Percentiles rank a stretch among this genome's conserved stretches.
Evolutionary conservation across 2,888 invertebrate species (phyloP).

Genomic region (Pardosa pseudoannulata): DNA sequence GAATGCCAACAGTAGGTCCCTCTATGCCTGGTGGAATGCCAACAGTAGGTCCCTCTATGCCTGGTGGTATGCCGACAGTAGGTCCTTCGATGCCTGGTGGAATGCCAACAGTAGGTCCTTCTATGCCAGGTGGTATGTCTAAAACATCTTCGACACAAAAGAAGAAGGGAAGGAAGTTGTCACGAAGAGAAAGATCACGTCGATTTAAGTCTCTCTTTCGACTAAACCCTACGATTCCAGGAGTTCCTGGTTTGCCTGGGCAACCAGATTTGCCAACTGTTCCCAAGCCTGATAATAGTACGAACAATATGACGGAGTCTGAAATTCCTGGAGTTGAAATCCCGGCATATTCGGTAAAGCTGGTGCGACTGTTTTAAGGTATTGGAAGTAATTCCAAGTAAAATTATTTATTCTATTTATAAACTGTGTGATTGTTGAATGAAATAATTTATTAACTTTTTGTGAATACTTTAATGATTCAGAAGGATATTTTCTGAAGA

Average conservation of each 20-base stretch:
- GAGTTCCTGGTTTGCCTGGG: slow-evolving; percentile 55
- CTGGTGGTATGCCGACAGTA: neutral
- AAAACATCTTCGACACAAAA: no score
- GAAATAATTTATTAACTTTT: no score
- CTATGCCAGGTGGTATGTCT: neutral
- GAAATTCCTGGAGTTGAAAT: slow-evolving; percentile 62
- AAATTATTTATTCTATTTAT: no score
- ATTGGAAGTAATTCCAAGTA: no score
- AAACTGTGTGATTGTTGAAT: no score
- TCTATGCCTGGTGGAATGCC: no score
- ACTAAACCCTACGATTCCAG: slow-evolving; percentile 52
- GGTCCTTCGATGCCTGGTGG: neutral
- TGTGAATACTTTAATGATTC: no score
- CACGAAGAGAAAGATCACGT: neutral
- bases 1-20: neutral
- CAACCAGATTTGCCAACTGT: slow-evolving; percentile 51
- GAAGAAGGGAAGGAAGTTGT: neutral
- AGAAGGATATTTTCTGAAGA: no score
- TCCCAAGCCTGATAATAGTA: slow-evolving; percentile 55
- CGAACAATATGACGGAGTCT: slow-evolving; percentile 52
- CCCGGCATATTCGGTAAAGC: slow-evolving; percentile 23
- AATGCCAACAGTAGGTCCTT: neutral
- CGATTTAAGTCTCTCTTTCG: neutral
- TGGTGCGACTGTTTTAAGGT: neutral
- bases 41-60: neutral